Percentiles rank a stretch among this genome's conserved stretches.
phyloP scores from a whole-genome alignment of 2,113 vertebrate genomes.

The Mobula birostris region DNA sequence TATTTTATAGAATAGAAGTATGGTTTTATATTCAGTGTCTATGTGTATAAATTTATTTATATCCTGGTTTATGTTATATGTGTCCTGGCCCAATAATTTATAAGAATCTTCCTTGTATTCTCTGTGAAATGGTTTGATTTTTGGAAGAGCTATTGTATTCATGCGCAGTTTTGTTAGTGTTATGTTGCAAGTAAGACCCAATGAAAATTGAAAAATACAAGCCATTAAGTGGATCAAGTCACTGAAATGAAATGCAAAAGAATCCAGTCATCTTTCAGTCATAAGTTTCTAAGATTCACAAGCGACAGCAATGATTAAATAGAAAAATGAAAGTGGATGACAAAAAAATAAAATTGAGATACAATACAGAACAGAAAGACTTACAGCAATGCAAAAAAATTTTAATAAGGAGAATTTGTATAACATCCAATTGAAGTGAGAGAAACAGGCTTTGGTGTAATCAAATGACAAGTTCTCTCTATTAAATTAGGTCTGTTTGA shows the following conservation, averaged over 20 bases:
- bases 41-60: not conserved
- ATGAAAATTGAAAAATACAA: slow-evolving; percentile 23
- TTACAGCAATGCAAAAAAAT: not conserved
- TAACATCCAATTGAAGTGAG: not conserved
- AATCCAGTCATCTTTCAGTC: not conserved
- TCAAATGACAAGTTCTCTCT: not conserved
- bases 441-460: not conserved
- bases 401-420: not conserved
- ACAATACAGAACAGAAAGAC: not conserved
- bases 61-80: not conserved
- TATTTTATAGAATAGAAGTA: not conserved
- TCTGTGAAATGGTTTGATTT: not conserved
- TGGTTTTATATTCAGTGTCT: not conserved
- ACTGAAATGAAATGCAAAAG: not conserved
- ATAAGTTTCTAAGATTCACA: not conserved
- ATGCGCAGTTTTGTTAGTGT: not conserved
- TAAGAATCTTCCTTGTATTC: not conserved
- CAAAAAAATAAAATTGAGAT: not conserved
- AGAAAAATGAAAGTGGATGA: not conserved
- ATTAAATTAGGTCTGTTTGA: not conserved
- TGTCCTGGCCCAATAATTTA: not conserved
- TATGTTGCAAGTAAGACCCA: not conserved
- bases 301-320: not conserved
- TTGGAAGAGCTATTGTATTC: not conserved
- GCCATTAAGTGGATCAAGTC: too few relatives aligned